Evolutionary conservation across 2,888 invertebrate genomes (phyloP).

Genomic region (Dryadula phaetusa): DNA sequence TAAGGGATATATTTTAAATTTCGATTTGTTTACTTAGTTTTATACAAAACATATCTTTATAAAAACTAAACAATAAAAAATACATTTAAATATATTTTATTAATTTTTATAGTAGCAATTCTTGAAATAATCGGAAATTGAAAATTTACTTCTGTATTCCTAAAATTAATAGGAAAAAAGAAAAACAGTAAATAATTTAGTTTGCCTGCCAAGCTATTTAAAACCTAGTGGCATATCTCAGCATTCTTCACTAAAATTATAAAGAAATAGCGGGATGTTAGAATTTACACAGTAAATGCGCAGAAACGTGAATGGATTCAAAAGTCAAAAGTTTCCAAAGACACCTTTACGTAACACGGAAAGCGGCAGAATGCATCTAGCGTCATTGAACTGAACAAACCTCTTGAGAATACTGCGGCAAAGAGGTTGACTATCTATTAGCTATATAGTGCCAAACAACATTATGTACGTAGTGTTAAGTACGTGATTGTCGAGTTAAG

Average conservation of each 20-base stretch:
- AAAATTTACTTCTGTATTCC: too few relatives aligned
- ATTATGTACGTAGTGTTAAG: slow-evolving; percentile 1
- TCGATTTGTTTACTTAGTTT: too few relatives aligned
- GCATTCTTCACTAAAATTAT: neutral
- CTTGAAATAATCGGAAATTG: too few relatives aligned
- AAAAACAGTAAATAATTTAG: neutral
- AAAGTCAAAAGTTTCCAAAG: slow-evolving; percentile 37
- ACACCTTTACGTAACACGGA: slow-evolving; percentile 38
- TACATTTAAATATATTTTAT: too few relatives aligned
- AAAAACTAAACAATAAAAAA: too few relatives aligned
- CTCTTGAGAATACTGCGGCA: slow-evolving; percentile 43
- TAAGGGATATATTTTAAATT: too few relatives aligned
- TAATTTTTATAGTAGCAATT: too few relatives aligned
- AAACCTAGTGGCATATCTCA: neutral
- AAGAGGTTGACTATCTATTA: slow-evolving; percentile 32
- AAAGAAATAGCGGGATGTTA: slow-evolving; percentile 1
- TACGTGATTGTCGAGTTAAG: neutral
- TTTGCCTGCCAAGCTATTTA: neutral
- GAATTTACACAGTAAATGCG: slow-evolving; percentile 22
- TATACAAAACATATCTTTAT: too few relatives aligned
- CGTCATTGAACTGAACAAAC: slow-evolving; percentile 44
- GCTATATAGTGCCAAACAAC: slow-evolving; percentile 27
- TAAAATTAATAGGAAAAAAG: too few relatives aligned
- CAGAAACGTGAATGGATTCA: slow-evolving; percentile 27
- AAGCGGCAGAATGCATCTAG: slow-evolving; percentile 40